Percentiles rank a stretch among this genome's conserved stretches.
Evolutionary conservation across 2,113 vertebrate genomes (phyloP).

Genomic region (Lepisosteus oculatus): DNA sequence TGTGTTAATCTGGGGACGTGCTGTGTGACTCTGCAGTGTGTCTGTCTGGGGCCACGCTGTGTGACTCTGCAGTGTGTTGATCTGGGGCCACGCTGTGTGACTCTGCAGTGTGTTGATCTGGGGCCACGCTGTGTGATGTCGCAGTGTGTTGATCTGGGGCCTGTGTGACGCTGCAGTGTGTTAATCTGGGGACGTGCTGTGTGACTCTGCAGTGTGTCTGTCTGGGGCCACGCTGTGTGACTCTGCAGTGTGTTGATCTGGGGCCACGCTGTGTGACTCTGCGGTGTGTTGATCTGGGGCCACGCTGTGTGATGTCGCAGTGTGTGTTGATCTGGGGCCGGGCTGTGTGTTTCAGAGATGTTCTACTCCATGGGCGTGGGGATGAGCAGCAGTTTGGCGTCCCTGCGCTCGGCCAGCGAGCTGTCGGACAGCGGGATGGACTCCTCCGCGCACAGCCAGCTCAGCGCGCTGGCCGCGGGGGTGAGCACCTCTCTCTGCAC

Average conservation of each 20-base stretch:
- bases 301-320: neutral
- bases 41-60: no score
- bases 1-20: no score
- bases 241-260: neutral
- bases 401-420: constrained; percentile 72
- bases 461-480: constrained; percentile 48
- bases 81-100: no score
- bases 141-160: neutral
- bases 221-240: neutral
- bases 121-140: no score
- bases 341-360: constrained; percentile 63
- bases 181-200: no score
- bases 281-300: neutral
- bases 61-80: no score
- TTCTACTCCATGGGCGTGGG: constrained; percentile 85
- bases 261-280: neutral
- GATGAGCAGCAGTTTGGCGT: constrained; percentile 77
- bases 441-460: constrained; percentile 71
- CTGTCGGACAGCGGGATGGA: constrained; percentile 82
- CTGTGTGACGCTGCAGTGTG: no score
- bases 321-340: neutral
- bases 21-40: no score
- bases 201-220: neutral
- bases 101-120: no score
- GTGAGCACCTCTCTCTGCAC: constrained; percentile 34